Evolutionary conservation across 1,140 invertebrate genomes (phyloP).

Genomic region (Penaeus indicus): DNA sequence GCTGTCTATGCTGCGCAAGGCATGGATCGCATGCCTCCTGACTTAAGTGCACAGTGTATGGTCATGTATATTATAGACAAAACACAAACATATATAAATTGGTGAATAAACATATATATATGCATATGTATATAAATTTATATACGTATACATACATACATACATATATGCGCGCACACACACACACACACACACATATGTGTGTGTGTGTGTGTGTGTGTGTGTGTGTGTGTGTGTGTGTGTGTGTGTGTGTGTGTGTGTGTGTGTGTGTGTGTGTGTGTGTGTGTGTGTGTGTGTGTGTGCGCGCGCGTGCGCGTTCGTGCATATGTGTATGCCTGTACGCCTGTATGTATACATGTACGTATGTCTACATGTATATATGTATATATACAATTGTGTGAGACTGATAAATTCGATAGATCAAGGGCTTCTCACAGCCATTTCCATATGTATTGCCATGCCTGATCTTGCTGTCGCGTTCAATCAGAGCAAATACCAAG

Average conservation of each 20-base stretch:
- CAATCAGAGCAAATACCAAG: too few relatives aligned
- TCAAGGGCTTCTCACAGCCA: too few relatives aligned
- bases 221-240: not conserved
- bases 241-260: not conserved
- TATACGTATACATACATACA: not conserved
- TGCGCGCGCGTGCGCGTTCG: not conserved
- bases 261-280: not conserved
- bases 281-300: not conserved
- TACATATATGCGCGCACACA: not conserved
- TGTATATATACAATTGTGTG: not conserved
- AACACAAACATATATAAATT: too few relatives aligned
- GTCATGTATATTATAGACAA: too few relatives aligned
- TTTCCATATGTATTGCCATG: too few relatives aligned
- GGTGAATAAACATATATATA: too few relatives aligned
- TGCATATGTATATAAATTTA: too few relatives aligned
- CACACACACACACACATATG: not conserved
- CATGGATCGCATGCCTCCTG: too few relatives aligned
- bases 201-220: not conserved
- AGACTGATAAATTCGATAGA: too few relatives aligned
- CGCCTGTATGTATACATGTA: not conserved
- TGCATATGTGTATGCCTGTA: not conserved
- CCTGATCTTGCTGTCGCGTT: too few relatives aligned
- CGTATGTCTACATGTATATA: not conserved
- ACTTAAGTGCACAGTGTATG: too few relatives aligned
- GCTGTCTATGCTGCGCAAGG: too few relatives aligned